Conservation (phyloP, 2,113 vertebrate species). For the Ophthalmolycus amberensis region DNA sequence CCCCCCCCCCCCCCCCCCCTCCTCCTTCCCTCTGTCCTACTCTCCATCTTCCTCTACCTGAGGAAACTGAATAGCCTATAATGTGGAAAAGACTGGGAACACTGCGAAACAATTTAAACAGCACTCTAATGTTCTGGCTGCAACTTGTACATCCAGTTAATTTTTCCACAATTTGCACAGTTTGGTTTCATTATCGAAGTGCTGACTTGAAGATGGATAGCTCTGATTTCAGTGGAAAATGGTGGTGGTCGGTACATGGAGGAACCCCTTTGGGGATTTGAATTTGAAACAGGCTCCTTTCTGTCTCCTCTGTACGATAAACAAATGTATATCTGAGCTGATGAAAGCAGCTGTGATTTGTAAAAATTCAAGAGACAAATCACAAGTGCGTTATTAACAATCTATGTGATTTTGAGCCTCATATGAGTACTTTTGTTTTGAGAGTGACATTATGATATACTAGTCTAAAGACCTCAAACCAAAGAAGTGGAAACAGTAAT, state of each 20-base stretch:
- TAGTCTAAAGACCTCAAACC: slow-evolving; percentile 7
- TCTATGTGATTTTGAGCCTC: background rate
- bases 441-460: background rate
- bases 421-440: background rate
- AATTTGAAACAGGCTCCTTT: slow-evolving; percentile 10
- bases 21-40: slow-evolving; percentile 1
- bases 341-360: slow-evolving; percentile 1
- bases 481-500: slow-evolving; percentile 5
- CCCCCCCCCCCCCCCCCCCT: background rate
- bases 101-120: slow-evolving; percentile 45
- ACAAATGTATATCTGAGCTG: background rate
- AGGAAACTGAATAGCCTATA: slow-evolving; percentile 55
- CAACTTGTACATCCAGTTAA: slow-evolving; percentile 21
- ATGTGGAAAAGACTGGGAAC: slow-evolving; percentile 62
- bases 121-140: slow-evolving; percentile 55
- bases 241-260: slow-evolving; percentile 1
- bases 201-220: slow-evolving; percentile 32
- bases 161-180: slow-evolving; percentile 53
- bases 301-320: background rate
- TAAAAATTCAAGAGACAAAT: background rate
- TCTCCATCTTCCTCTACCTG: slow-evolving; percentile 24
- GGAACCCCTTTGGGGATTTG: background rate
- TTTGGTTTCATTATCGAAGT: slow-evolving; percentile 30
- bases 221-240: slow-evolving; percentile 55
- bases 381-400: background rate